Conservation (phyloP, 2,113 vertebrate genomes). For the Pan troglodytes region NHGRI_mPanTro3-v2.1_pri NC_072418.2:48163001-48163500, state of each 20-base stretch:
- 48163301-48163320: background rate
- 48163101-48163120: background rate
- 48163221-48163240: background rate
- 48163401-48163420: too few species aligned
- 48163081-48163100: background rate
- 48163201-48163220: background rate
- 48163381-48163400: background rate
- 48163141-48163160: background rate
- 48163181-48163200: background rate
- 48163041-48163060: background rate
- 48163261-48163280: background rate
- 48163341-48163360: background rate
- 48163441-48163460: background rate
- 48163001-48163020: background rate
- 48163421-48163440: background rate
- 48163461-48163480: background rate
- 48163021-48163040: background rate
- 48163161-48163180: background rate
- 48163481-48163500: too few species aligned
- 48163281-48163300: background rate
- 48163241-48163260: background rate
- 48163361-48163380: background rate
- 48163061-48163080: background rate
- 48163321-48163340: background rate
- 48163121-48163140: background rate